These are phyloP conservation scores for Rhineura floridana DNA, from an alignment of 2,113 vertebrate species.

Conservation along the genomic window DNA sequence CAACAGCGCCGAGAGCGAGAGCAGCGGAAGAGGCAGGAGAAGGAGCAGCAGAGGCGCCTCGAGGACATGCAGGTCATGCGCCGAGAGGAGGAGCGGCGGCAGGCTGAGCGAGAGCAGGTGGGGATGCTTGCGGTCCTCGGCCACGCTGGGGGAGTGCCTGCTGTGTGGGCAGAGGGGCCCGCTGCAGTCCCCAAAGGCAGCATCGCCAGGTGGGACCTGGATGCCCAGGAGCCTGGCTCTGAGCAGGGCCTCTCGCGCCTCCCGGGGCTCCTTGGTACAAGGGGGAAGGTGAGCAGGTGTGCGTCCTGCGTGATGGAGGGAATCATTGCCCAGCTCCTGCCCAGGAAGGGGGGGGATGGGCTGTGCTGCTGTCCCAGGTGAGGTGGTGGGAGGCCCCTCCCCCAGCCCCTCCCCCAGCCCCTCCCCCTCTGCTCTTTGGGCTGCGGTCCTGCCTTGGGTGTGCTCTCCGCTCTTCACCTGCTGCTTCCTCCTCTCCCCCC, in stretches of 20 bases:
- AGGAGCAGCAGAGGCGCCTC: slow-evolving; percentile 86
- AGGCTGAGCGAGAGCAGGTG: slow-evolving; percentile 93
- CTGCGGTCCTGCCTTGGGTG: not conserved
- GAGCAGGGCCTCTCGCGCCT: no score
- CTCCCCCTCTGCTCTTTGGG: not conserved
- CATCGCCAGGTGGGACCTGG: no score
- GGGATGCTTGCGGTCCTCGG: not conserved
- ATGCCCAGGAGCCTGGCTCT: no score
- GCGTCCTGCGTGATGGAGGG: no score
- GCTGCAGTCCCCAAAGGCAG: no score
- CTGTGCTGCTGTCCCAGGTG: not conserved
- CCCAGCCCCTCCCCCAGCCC: not conserved
- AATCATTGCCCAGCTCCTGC: not conserved
- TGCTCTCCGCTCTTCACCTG: not conserved
- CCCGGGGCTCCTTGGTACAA: no score
- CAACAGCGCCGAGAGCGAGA: slow-evolving; percentile 92
- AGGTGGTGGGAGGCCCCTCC: not conserved
- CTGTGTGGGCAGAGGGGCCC: no score
- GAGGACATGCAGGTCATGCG: slow-evolving; percentile 84
- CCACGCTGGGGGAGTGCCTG: no score
- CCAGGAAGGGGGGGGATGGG: no score
- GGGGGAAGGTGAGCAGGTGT: no score
- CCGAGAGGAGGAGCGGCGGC: slow-evolving; percentile 87
- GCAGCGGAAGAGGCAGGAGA: slow-evolving; percentile 90
- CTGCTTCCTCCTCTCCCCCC: slow-evolving; percentile 36